Evolutionary conservation across 2,797 vertebrate genomes (phyloP), one percentile per base, ranked within the genome.

Genomic region (Buceros bicornis): DNA sequence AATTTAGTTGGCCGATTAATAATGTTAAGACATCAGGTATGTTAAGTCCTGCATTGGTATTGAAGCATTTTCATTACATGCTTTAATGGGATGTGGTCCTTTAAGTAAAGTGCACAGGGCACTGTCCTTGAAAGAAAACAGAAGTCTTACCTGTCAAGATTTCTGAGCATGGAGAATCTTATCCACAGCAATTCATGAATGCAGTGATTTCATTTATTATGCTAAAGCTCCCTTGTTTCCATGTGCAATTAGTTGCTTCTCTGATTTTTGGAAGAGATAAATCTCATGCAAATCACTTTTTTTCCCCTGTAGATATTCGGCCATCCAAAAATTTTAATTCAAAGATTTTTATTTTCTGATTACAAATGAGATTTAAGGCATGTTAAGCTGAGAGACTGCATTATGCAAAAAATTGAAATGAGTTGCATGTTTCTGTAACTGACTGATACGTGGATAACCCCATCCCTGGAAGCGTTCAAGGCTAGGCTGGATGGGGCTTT

Each of bases 181-280:
- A 83, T 18, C 18, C 37, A 57, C 13, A 78, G 17, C 7, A 10
- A 24, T 83, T 85, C 10, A 67, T 88, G 71, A 83, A 61, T 35
- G 10, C 22, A 54, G 19, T 3, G 10, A 65, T 71, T 94, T 91
- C 2, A 78, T 86, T 83, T 83, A 72, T 83, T 86, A 95, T 86
- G 77, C 42, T 54, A 40, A 90, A 90, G 9, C 22, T 91, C 1
- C 1, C 20, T 93, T 53, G 9, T 71, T 93, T 88, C 54, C 47
- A 66, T 79, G 57, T 72, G 37, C 24, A 83, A 56, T 74, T 26
- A 83, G n/a, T 76, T 72, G 7, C n/a, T 88, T 83, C 48, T 90
- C 85, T 72, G 69, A 88, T 93, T 54, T 95, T 57, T 95, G 42
- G 7, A 65, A 5, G 17, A 86, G 69, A 57, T 69, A 81, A 91